phyloP scores from a whole-genome alignment of 1,140 invertebrate species.

The Gonioctena quinquepunctata region DNA sequence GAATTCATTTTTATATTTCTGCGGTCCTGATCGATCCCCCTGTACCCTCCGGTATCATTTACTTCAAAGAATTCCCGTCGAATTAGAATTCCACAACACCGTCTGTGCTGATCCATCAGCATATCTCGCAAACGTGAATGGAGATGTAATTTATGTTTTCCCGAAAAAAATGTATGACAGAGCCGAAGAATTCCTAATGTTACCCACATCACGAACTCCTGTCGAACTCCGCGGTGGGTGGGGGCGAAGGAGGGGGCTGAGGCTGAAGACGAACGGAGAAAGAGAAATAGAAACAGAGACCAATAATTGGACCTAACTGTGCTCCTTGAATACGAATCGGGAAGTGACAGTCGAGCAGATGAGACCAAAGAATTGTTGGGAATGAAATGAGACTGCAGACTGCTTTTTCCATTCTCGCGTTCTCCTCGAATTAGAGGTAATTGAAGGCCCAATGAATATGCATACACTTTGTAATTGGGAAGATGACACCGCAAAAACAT shows the following conservation, averaged over 20 bases:
- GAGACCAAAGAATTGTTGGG: conserved; percentile 11
- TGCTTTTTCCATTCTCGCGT: neutral
- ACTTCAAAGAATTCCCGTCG: neutral
- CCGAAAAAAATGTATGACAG: conserved; percentile 12
- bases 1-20: no score
- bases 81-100: conserved; percentile 2
- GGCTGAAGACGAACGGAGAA: conserved; percentile 19
- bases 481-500: conserved; percentile 14
- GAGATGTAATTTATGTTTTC: conserved; percentile 11
- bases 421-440: conserved; percentile 28
- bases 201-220: conserved; percentile 29
- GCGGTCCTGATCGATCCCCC: no score
- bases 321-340: conserved; percentile 47
- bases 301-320: conserved; percentile 47
- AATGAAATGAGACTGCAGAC: conserved; percentile 1
- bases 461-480: conserved; percentile 23
- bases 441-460: conserved; percentile 28
- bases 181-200: conserved; percentile 27
- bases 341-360: conserved; percentile 35
- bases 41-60: neutral
- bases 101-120: neutral
- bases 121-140: neutral
- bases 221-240: conserved; percentile 22
- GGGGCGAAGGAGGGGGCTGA: neutral
- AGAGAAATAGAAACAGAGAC: conserved; percentile 28